phyloP scores from a whole-genome alignment of 2,113 vertebrate species.

The Scartelaos histophorus region DNA sequence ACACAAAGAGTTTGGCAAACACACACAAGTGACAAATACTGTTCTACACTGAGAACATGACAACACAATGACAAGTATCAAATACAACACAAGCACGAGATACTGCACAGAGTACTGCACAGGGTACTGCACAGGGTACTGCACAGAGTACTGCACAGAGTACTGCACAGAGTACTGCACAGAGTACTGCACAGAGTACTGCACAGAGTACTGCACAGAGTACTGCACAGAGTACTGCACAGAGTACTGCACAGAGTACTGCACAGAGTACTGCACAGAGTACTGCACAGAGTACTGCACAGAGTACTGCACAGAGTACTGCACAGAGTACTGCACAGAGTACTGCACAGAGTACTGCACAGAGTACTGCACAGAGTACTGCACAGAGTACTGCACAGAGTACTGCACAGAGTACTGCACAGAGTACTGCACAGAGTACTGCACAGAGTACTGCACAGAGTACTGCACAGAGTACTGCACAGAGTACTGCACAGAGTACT shows the following conservation, averaged over 20 bases:
- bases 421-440: constrained; percentile 34
- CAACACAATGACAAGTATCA: background rate
- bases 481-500: constrained; percentile 40
- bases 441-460: constrained; percentile 31
- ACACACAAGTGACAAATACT: background rate
- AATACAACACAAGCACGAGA: constrained; percentile 22
- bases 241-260: constrained; percentile 18
- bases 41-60: background rate
- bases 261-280: constrained; percentile 26
- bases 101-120: constrained; percentile 43
- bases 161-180: background rate
- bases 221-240: constrained; percentile 26
- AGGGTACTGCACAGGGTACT: constrained; percentile 33
- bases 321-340: background rate
- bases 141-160: constrained; percentile 31
- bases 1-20: background rate
- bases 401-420: constrained; percentile 46
- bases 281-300: constrained; percentile 44
- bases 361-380: constrained; percentile 39
- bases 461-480: constrained; percentile 26
- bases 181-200: constrained; percentile 33
- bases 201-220: constrained; percentile 28
- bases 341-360: constrained; percentile 13
- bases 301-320: no score
- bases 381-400: constrained; percentile 32